Base-by-base conservation (phyloP, 2,888 invertebrate genomes). In the Caenorhabditis imperialis region DNA sequence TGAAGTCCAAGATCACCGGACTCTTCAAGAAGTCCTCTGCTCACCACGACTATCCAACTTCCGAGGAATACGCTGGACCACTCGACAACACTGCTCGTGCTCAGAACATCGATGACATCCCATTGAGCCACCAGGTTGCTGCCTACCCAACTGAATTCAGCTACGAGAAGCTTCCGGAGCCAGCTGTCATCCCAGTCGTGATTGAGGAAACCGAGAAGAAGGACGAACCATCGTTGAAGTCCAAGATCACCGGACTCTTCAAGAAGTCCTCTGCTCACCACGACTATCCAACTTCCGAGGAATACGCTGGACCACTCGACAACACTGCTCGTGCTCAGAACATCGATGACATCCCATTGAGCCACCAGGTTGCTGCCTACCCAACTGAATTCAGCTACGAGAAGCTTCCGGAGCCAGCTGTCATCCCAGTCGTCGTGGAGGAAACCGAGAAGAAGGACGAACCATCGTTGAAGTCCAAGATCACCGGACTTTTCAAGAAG, bases 341-440 rank as follows among this genome's bases (percentile, higher is more conserved):
- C 10, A 30, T 30, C 30, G 30, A 30, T 30, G 30, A 30, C 30
- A 30, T 30, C 30, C 30, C 30, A 30, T 30, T 30, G 30, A 30
- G 30, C 30, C 30, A 30, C 18, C 51, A 57, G 30, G 65, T 72
- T 23, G 20, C 63, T 23, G 57, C 57, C 25, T 57, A 57, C 27
- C 54, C 61, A 69, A 10, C 73, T 47, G 76, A 78, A 37, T 75
- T 72, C 48, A 65, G 71, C 48, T 79, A 77, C 37, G 78, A 77
- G 27, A 74, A 77, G n/a, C 65, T 65, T 37, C 70, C 58, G 40
- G 57, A 70, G 44, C 62, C 40, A 12, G 54, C n/a, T n/a, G n/a
- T 37, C 22, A 37, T 72, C 27, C 51, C 54, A 60, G 60, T 70
- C 42, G 69, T 69, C 16, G 44, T 55, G 20, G 53, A 75, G 35